These are phyloP conservation scores for Anolis apletophallus DNA, from an alignment of 2,797 vertebrate species.

Conservation along the genomic window DNA sequence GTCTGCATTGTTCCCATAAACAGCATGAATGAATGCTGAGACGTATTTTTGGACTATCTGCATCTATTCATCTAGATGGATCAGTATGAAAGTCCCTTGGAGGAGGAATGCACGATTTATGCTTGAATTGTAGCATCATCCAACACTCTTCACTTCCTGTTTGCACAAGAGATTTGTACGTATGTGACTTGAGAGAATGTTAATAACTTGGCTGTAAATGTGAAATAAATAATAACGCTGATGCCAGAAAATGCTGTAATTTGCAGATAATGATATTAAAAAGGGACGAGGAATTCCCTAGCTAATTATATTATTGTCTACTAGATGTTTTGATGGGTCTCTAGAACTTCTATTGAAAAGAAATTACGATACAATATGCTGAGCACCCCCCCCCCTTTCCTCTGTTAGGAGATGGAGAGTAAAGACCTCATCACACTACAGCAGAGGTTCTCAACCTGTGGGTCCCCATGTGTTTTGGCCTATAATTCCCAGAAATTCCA, in stretches of 20 bases:
- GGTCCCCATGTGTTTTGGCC: too few species aligned
- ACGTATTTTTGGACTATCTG: constrained; percentile 24
- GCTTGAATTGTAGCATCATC: constrained; percentile 23
- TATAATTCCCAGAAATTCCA: too few species aligned
- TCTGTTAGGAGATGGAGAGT: background rate
- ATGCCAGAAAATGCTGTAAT: constrained; percentile 35
- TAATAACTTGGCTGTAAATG: constrained; percentile 36
- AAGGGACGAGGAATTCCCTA: constrained; percentile 3
- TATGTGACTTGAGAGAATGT: constrained; percentile 25
- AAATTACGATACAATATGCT: background rate
- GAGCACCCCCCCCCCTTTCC: background rate
- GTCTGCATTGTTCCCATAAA: constrained; percentile 1
- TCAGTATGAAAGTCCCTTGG: background rate
- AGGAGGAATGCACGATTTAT: background rate
- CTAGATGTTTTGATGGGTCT: background rate
- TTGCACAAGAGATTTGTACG: background rate
- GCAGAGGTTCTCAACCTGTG: too few species aligned
- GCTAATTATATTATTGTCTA: background rate
- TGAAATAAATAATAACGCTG: constrained; percentile 33
- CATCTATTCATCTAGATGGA: constrained; percentile 27
- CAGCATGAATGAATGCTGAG: background rate
- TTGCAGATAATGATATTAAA: constrained; percentile 35
- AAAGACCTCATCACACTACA: too few species aligned
- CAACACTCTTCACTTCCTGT: background rate
- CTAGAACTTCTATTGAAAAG: constrained; percentile 37